Evolutionary conservation across 2,888 invertebrate species (phyloP).

Genomic region (Cerastoderma edule): DNA sequence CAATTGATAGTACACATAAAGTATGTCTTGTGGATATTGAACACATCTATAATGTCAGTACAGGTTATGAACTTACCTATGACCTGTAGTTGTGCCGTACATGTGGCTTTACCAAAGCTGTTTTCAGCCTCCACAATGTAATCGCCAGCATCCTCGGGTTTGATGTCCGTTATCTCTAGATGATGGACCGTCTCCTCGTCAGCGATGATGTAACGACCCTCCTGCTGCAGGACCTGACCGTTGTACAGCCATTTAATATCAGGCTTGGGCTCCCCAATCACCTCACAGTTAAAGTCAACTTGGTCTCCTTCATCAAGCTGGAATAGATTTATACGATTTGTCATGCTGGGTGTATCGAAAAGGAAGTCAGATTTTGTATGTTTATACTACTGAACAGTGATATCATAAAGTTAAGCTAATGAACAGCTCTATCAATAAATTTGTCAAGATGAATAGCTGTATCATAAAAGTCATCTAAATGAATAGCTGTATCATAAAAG

Average conservation of each 20-base stretch:
- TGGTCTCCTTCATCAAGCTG: constrained; percentile 76
- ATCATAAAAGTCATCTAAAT: too few relatives aligned
- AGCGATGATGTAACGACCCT: constrained; percentile 84
- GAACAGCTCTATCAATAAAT: too few relatives aligned
- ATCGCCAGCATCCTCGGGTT: constrained; percentile 89
- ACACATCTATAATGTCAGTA: too few relatives aligned
- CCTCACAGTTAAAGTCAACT: constrained; percentile 77
- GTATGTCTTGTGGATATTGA: too few relatives aligned
- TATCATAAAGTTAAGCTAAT: too few relatives aligned
- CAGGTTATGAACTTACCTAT: constrained; percentile 69
- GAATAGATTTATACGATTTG: too few relatives aligned
- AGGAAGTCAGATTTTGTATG: too few relatives aligned
- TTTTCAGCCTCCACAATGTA: constrained; percentile 91
- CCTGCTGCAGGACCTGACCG: constrained; percentile 87
- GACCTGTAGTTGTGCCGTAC: constrained; percentile 79
- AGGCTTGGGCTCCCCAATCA: constrained; percentile 76
- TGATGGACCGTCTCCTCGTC: constrained; percentile 74
- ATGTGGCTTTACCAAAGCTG: constrained; percentile 87
- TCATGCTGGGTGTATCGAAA: too few relatives aligned
- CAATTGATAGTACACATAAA: too few relatives aligned
- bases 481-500: too few relatives aligned
- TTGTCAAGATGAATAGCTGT: too few relatives aligned
- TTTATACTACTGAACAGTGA: too few relatives aligned
- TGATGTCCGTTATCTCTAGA: constrained; percentile 76
- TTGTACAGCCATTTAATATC: constrained; percentile 76